These are phyloP conservation scores for Papilio aristodemus DNA, from an alignment of 1,140 invertebrate species.

Conservation along the genomic window DNA sequence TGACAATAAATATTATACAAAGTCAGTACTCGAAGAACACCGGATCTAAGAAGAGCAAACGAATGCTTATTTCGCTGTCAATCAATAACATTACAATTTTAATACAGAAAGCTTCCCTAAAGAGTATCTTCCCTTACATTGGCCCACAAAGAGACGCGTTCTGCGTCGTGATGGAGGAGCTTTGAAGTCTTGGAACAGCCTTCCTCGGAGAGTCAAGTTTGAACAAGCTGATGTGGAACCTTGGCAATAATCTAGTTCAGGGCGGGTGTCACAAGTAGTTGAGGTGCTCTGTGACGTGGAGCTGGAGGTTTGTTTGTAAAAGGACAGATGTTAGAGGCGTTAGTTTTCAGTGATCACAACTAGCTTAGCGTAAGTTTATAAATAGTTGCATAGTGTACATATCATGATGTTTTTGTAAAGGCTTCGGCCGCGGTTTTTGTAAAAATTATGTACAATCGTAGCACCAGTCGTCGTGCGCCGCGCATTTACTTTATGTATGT, in stretches of 20 bases:
- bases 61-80: too few relatives aligned
- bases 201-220: not conserved
- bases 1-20: too few relatives aligned
- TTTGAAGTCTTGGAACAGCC: too few relatives aligned
- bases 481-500: conserved; percentile 44
- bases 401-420: conserved; percentile 67
- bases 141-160: too few relatives aligned
- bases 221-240: not conserved
- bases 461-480: conserved; percentile 21
- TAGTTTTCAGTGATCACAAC: conserved; percentile 50
- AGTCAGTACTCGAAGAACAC: too few relatives aligned
- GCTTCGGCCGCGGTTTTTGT: conserved; percentile 51
- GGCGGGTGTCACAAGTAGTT: conserved; percentile 49
- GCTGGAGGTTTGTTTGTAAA: conserved; percentile 58
- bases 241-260: conserved; percentile 48
- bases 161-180: too few relatives aligned
- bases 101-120: too few relatives aligned
- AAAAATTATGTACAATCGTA: conserved; percentile 60
- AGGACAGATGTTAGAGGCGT: conserved; percentile 51
- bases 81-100: too few relatives aligned
- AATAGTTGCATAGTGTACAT: conserved; percentile 67
- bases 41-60: too few relatives aligned
- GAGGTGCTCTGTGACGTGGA: conserved; percentile 74
- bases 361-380: conserved; percentile 54
- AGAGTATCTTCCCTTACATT: too few relatives aligned